Base-by-base conservation (phyloP, 2,888 invertebrate species). In the Zaprionus obscuricornis region DNA sequence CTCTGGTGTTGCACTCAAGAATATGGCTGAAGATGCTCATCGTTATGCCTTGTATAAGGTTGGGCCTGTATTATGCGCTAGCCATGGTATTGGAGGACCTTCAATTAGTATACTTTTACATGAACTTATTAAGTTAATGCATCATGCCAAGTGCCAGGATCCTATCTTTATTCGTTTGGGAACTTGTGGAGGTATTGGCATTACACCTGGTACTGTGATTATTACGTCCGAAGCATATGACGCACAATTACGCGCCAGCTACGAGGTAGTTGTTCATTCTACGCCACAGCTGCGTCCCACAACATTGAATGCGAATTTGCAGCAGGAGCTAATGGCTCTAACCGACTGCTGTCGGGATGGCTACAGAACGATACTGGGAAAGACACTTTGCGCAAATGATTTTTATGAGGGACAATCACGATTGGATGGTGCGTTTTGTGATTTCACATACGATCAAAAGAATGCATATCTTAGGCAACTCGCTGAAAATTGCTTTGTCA, bases 61-160 rank as follows among this genome's bases (percentile, higher is more conserved):
- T 56, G 81, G 82, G 0, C 88, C 88, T 1, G 86, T 88, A 4
- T 51, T 88, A 3, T 79, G 85, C 7, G 76, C 67, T 14, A 88
- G 87, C 14, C 98, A 99, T 87, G 98, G 98, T 36, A 98, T 99
- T 95, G 99, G 98, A 0, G 94, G 96, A 39, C 97, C 98, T 0
- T 98, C 98, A 0, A 93, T 98, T 47, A 96, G 97, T 17, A 97
- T 98, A 68, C 92, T 98, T 42, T 92, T 99, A 18, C 97, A 98
- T 88, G 98, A 99, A 91, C 92, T 97, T 37, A 96, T 98, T 87
- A 99, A 99, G 91, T 91, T 98, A 72, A 95, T 98, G 94, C 94
- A 95, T 87, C 95, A 96, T 86, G 97, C 98, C 5, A 94, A 93
- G 85, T 94, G 93, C 55, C 92, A 92, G 51, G 95, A 96, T 89